These are phyloP conservation scores for Eonycteris spelaea DNA, from an alignment of 2,113 vertebrate species.

Conservation along the genomic window DNA sequence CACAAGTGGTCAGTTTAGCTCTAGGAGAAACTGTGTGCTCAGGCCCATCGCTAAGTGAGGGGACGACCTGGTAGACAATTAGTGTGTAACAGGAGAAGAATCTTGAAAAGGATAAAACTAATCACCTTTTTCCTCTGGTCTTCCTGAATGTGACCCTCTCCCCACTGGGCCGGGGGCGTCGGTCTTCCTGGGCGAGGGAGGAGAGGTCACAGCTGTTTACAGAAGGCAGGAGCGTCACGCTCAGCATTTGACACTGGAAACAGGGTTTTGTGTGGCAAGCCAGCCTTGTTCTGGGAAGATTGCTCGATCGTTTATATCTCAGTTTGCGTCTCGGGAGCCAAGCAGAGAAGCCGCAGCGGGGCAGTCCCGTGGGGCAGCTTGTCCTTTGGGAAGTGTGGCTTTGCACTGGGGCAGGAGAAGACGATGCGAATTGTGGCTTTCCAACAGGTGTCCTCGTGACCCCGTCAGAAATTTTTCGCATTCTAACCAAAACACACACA, in stretches of 20 bases:
- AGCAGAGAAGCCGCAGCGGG: background rate
- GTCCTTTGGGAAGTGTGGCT: fast-evolving
- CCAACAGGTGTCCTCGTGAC: background rate
- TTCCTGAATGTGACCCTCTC: background rate
- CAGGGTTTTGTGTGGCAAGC: background rate
- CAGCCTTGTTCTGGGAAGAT: background rate
- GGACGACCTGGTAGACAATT: too few relatives aligned
- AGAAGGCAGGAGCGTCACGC: background rate
- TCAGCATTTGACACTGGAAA: background rate
- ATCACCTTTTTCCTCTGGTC: background rate
- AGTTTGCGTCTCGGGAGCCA: background rate
- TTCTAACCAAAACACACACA: background rate
- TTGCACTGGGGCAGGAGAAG: too few relatives aligned
- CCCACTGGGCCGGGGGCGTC: background rate
- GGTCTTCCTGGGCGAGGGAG: background rate
- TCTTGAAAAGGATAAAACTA: background rate
- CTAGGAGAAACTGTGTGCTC: background rate
- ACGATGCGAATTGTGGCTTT: background rate
- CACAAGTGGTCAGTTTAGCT: background rate
- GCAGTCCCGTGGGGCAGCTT: background rate
- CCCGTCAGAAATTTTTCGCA: background rate
- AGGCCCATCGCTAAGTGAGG: fast-evolving
- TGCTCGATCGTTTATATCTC: background rate
- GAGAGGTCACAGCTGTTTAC: background rate
- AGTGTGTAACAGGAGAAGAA: fast-evolving